A percentile compares a stretch with the other conserved stretches of the same genome.
phyloP scores from a whole-genome alignment of 2,113 vertebrate genomes.

The Plecturocebus donacophilus region DNA sequence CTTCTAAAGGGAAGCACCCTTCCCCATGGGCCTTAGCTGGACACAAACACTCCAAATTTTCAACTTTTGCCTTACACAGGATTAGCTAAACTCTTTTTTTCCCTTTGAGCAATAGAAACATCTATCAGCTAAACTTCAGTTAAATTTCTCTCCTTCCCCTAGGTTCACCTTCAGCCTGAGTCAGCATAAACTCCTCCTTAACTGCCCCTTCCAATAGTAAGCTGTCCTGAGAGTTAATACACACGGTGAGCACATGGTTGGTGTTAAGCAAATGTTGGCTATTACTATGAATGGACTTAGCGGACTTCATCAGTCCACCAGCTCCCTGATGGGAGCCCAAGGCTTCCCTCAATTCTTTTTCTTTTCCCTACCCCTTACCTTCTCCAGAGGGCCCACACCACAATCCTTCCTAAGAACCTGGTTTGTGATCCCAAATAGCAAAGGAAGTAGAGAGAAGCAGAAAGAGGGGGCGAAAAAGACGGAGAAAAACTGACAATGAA shows the following conservation, averaged over 20 bases:
- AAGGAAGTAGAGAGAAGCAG: background rate
- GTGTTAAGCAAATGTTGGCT: background rate
- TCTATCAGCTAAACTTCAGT: background rate
- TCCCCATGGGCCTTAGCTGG: background rate
- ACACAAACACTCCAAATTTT: background rate
- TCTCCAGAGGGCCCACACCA: background rate
- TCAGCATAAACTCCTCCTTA: background rate
- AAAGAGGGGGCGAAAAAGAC: accelerated
- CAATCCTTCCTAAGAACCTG: background rate
- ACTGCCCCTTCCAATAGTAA: background rate
- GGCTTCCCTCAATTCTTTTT: background rate
- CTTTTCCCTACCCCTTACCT: background rate
- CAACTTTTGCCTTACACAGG: background rate
- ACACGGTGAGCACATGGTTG: background rate
- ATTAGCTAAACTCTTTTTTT: background rate
- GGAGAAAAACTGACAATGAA: background rate
- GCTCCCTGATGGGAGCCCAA: background rate
- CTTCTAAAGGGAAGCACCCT: background rate
- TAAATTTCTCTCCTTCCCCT: background rate
- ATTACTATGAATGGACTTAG: background rate
- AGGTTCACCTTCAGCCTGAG: background rate
- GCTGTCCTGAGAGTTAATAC: background rate
- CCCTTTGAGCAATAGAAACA: no score
- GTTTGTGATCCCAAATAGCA: background rate
- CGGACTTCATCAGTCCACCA: background rate